Evolutionary conservation across 2,888 invertebrate genomes (phyloP).

Genomic region (Rhagium mordax): DNA sequence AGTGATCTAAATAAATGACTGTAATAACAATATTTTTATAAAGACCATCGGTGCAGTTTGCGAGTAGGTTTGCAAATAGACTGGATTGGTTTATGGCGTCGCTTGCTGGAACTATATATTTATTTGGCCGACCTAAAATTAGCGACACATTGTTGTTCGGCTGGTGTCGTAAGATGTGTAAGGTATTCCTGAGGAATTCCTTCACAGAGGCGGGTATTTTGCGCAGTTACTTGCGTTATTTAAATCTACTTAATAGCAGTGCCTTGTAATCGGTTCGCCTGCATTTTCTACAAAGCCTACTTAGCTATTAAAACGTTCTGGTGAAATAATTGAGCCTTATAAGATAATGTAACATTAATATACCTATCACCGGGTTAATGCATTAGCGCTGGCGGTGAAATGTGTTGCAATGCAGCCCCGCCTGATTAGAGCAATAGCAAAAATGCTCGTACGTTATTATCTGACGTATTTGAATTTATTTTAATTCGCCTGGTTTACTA

Average conservation of each 20-base stretch:
- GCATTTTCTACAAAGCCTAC: slow-evolving; percentile 8
- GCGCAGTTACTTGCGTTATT: slow-evolving; percentile 37
- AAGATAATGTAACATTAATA: slow-evolving; percentile 39
- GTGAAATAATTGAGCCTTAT: slow-evolving; percentile 39
- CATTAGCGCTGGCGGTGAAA: background rate
- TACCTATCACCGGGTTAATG: slow-evolving; percentile 30
- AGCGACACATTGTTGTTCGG: slow-evolving; percentile 56
- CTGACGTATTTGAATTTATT: background rate
- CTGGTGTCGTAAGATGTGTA: slow-evolving; percentile 54
- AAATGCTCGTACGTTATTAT: background rate
- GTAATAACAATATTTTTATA: slow-evolving; percentile 23
- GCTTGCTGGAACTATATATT: slow-evolving; percentile 44
- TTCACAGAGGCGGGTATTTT: slow-evolving; percentile 52
- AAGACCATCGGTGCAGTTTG: background rate
- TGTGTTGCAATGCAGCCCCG: slow-evolving; percentile 4
- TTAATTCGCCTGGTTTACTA: background rate
- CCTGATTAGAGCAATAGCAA: background rate
- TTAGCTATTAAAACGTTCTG: slow-evolving; percentile 26
- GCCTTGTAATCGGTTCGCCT: slow-evolving; percentile 6
- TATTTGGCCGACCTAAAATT: slow-evolving; percentile 53
- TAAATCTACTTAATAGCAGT: slow-evolving; percentile 37
- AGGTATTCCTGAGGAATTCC: slow-evolving; percentile 54
- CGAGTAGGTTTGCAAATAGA: slow-evolving; percentile 35
- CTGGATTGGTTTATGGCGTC: slow-evolving; percentile 48
- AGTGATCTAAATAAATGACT: slow-evolving; percentile 22